Conservation (phyloP, 2,888 invertebrate genomes). For the Lycocerus yunnanus region DNA sequence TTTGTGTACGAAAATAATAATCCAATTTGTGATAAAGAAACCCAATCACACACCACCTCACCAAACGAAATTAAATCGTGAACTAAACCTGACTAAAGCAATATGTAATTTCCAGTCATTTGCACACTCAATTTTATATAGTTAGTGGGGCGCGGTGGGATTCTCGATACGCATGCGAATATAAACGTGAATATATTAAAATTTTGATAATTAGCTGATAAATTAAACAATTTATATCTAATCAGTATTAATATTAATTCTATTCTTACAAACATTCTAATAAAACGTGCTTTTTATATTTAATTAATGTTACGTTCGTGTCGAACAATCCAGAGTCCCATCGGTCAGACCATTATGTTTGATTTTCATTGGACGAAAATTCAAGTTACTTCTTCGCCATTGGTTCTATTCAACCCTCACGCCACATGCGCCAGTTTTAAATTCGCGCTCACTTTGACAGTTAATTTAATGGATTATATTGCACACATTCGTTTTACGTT, state of each 20-base stretch:
- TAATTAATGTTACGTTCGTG: not conserved
- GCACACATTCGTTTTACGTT: too few species aligned
- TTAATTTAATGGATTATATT: too few species aligned
- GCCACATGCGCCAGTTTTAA: slow-evolving; percentile 40
- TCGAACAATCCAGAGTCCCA: slow-evolving; percentile 31
- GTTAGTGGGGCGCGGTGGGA: slow-evolving; percentile 25
- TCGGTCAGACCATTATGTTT: slow-evolving; percentile 44
- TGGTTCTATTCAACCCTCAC: slow-evolving; percentile 33
- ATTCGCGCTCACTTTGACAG: slow-evolving; percentile 4
- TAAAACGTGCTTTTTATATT: not conserved
- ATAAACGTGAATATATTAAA: not conserved
- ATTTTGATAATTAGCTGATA: not conserved
- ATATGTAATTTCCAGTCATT: slow-evolving; percentile 10
- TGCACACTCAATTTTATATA: slow-evolving; percentile 37
- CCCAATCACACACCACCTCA: slow-evolving; percentile 19
- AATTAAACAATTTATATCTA: not conserved
- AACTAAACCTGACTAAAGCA: not conserved
- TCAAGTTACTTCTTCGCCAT: slow-evolving; percentile 18
- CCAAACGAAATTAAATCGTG: not conserved
- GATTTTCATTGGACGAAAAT: slow-evolving; percentile 35
- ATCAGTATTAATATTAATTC: not conserved
- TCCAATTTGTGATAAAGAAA: slow-evolving; percentile 26
- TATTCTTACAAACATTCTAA: not conserved
- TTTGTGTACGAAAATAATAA: slow-evolving; percentile 13
- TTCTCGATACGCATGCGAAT: not conserved